Conservation (phyloP, 2,113 vertebrate genomes). For the Onychostruthus taczanowskii region DNA sequence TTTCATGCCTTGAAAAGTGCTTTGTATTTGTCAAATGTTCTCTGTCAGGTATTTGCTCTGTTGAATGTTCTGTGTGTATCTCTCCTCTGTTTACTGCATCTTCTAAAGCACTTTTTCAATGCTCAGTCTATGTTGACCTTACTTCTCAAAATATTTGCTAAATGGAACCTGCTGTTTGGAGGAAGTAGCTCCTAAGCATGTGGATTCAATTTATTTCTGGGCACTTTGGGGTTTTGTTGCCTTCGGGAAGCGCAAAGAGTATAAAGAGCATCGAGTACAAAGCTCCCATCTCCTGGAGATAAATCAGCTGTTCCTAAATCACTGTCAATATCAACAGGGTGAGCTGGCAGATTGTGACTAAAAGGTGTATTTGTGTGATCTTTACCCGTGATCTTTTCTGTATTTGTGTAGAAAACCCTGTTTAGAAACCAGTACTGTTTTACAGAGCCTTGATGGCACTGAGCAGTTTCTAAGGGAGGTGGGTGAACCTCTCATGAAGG, state of each 20-base stretch:
- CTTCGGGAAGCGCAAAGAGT: background rate
- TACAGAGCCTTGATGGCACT: background rate
- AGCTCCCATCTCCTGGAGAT: background rate
- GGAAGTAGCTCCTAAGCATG: background rate
- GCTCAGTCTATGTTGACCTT: background rate
- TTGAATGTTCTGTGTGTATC: background rate
- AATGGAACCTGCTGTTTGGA: background rate
- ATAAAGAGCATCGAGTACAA: background rate
- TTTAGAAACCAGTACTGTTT: background rate
- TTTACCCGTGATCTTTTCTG: background rate
- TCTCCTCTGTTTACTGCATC: background rate
- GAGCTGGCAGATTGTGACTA: background rate
- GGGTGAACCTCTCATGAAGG: background rate
- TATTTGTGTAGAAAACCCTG: background rate
- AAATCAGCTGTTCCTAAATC: background rate
- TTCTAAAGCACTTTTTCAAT: background rate
- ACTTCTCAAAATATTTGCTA: background rate
- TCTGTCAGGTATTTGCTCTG: background rate
- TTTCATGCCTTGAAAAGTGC: background rate
- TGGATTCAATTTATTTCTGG: background rate
- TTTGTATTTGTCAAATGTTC: slow-evolving; percentile 12
- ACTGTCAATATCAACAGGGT: background rate
- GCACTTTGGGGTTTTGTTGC: background rate
- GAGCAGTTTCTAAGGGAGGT: background rate
- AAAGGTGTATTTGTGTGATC: background rate